Conservation (phyloP, 2,888 invertebrate species). For the Mythimna pallens region DNA sequence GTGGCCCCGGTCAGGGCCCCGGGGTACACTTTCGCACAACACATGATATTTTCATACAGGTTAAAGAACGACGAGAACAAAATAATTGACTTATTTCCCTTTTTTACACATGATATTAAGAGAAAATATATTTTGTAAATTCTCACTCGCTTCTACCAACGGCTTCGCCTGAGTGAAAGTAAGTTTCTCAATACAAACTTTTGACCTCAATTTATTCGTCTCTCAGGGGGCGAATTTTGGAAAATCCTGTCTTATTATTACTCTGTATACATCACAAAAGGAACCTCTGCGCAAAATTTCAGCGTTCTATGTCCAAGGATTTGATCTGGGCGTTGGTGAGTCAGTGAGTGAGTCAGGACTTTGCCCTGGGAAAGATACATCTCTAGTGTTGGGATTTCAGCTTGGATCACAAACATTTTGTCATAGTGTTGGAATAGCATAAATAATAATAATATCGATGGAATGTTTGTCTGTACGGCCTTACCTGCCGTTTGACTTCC, state of each 20-base stretch:
- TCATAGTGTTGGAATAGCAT: constrained; percentile 9
- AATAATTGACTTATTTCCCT: neutral
- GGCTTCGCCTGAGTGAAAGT: too few relatives aligned
- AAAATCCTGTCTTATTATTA: too few relatives aligned
- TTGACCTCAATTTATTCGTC: too few relatives aligned
- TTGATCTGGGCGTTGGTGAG: too few relatives aligned
- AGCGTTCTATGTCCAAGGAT: too few relatives aligned
- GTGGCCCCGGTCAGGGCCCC: too few relatives aligned
- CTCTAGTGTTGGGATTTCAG: constrained; percentile 41
- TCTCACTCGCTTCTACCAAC: too few relatives aligned
- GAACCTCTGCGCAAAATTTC: too few relatives aligned
- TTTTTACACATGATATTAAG: neutral
- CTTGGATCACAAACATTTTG: neutral
- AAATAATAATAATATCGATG: constrained; percentile 63
- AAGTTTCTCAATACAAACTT: too few relatives aligned
- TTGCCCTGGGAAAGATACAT: constrained; percentile 33
- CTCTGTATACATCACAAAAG: too few relatives aligned
- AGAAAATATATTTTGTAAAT: neutral
- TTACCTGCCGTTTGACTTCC: constrained; percentile 89
- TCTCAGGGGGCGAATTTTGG: too few relatives aligned
- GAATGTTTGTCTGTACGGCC: constrained; percentile 71
- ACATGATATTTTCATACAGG: neutral
- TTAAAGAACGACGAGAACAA: neutral
- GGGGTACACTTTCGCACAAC: too few relatives aligned
- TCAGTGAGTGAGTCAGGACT: neutral